phyloP scores from a whole-genome alignment of 2,113 vertebrate genomes.

The Morone chrysops region DNA sequence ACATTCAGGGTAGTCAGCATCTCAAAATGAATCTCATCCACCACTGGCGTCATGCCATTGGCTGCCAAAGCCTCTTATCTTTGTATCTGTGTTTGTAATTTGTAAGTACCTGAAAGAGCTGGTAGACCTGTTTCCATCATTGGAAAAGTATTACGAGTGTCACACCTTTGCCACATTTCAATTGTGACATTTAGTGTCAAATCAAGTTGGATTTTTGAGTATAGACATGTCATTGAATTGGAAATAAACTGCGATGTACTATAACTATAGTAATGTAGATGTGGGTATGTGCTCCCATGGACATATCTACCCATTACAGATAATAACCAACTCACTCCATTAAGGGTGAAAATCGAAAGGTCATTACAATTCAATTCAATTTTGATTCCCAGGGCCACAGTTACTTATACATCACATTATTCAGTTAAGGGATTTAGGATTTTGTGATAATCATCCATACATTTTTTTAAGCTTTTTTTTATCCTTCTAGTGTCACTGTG shows the following conservation, averaged over 20 bases:
- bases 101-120: not conserved
- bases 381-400: conserved; percentile 3
- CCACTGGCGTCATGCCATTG: conserved; percentile 15
- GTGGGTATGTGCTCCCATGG: not conserved
- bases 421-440: not conserved
- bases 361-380: conserved; percentile 14
- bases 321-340: not conserved
- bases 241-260: not conserved
- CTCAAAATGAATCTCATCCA: conserved; percentile 12
- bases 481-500: not conserved
- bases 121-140: conserved; percentile 7
- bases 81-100: conserved; percentile 14
- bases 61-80: not conserved
- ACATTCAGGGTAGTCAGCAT: conserved; percentile 8
- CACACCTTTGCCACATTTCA: not conserved
- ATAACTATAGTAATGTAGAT: not conserved
- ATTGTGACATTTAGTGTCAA: not conserved
- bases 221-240: conserved; percentile 8
- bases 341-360: conserved; percentile 26
- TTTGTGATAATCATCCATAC: conserved; percentile 12
- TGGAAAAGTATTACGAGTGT: not conserved
- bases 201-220: not conserved
- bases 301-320: conserved; percentile 15
- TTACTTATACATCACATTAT: conserved; percentile 3
- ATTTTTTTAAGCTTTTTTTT: not conserved